Evolutionary conservation across 2,797 vertebrate species (phyloP), one percentile per base, ranked within the genome.

Genomic region (Notolepis coatsorum): DNA sequence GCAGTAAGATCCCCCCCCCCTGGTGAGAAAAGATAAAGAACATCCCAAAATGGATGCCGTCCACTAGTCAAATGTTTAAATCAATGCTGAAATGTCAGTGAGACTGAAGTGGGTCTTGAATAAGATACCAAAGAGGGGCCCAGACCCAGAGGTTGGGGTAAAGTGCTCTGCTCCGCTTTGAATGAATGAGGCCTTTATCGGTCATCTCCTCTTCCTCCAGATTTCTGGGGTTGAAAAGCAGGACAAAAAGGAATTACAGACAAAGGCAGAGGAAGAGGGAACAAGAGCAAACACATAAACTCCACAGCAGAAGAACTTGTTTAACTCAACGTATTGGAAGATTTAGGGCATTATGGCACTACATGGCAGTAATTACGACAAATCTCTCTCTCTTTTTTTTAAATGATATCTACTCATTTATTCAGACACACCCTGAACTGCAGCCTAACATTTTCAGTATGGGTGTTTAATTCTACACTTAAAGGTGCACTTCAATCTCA

Each of bases 201-300:
- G 80, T 20, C 54, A n/a, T 39, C 73, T 56, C 77, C 80, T 83
- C 77, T 84, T 47, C 69, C 67, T 24, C 20, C 78, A 80, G 83
- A 58, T 61, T 43, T 61, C 53, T 39, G 43, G 46, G 17, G 45
- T 51, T 79, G 75, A 77, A 75, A 68, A 55, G 61, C 5, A 31
- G n/a, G 25, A 73, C 61, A 80, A 71, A 70, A 62, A n/a, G 18
- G 33, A 15, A 23, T 7, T 1, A 28, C 53, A 58, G 48, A 58
- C 39, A 61, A 50, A 69, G 30, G 43, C 18, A 20, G 49, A 53
- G 41, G 43, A 39, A 21, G 23, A 41, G 55, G 54, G 23, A 69
- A 48, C 27, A 27, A 21, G 42, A 50, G 49, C 47, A 72, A 77
- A 70, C 20, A 51, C 38, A 65, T 50, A n/a, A n/a, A n/a, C n/a